A percentile compares a stretch with the other conserved stretches of the same genome.
These are phyloP conservation scores for Onychomys leucogaster DNA, from an alignment of 2,797 vertebrate species.

Conservation along the genomic window DNA sequence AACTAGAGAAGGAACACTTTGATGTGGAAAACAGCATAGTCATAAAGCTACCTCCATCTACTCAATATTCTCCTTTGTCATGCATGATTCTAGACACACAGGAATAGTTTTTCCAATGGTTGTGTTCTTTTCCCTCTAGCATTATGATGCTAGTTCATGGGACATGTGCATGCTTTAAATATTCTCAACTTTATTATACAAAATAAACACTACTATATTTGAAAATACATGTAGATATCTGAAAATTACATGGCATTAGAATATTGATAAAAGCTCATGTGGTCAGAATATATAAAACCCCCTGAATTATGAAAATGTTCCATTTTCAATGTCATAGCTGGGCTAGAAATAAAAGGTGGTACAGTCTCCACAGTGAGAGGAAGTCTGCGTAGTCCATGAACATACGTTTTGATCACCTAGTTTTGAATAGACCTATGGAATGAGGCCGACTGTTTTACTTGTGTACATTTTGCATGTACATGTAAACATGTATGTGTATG, in stretches of 20 bases:
- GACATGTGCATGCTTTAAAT: not conserved
- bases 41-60: not conserved
- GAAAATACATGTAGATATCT: not conserved
- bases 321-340: not conserved
- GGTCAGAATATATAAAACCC: not conserved
- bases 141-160: not conserved
- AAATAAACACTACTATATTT: not conserved
- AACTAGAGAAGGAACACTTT: not conserved
- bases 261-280: not conserved
- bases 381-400: not conserved
- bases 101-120: not conserved
- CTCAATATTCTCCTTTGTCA: not conserved
- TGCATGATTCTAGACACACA: not conserved
- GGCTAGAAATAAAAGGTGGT: not conserved
- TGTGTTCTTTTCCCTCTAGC: not conserved
- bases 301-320: not conserved
- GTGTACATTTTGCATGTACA: not conserved
- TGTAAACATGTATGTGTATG: not conserved
- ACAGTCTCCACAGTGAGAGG: not conserved
- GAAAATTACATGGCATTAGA: not conserved
- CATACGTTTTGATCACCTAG: not conserved
- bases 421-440: not conserved
- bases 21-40: too few species aligned
- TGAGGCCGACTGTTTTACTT: not conserved
- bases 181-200: not conserved